Base-by-base conservation (phyloP, 2,797 vertebrate genomes). In the Schizothorax lantsangensis region DNA sequence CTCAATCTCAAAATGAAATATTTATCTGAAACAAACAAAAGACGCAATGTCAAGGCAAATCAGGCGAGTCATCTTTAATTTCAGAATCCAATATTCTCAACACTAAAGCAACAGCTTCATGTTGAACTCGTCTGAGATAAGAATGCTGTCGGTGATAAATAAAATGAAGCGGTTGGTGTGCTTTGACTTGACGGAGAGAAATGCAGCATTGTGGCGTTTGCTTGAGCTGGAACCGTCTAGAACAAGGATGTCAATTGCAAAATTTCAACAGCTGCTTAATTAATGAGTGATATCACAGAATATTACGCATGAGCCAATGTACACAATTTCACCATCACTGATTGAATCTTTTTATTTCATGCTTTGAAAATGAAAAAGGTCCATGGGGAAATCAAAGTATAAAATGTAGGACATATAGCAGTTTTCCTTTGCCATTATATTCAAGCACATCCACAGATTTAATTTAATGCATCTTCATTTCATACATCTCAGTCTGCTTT, bases 11-110 rank as follows among this genome's bases (percentile, higher is more conserved):
- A 79, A 79, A 11, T 54, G n/a, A 84, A 79, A 84, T 43, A 47
- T 84, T 84, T 79, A 68, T 79, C 64, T 59, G 30, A 86, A 86
- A 62, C 68, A 81, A 81, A 81, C 77, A 80, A 86, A 73, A 62
- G 54, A 86, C 19, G 8, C 54, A 74, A 72, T 80, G 78, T 81
- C 84, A 86, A 81, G 78, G 30, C 69, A 74, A 86, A 86, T 86
- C 78, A 38, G 26, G n/a, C 17, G 3, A 74, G 68, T 64, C 54
- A 81, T 86, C 78, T 86, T 86, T 86, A 86, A 86, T 86, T 86
- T 80, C 68, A 74, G 69, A 80, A 73, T 86, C 52, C 84, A 81
- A 81, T 86, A 86, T 62, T 80, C 84, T 80, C 36, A 43, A 26
- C 52, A 68, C 73, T 71, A 59, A 71, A 71, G 75, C 74, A 69